Base-by-base conservation (phyloP, 2,797 vertebrate genomes). In the Heterohyrax brucei region DNA sequence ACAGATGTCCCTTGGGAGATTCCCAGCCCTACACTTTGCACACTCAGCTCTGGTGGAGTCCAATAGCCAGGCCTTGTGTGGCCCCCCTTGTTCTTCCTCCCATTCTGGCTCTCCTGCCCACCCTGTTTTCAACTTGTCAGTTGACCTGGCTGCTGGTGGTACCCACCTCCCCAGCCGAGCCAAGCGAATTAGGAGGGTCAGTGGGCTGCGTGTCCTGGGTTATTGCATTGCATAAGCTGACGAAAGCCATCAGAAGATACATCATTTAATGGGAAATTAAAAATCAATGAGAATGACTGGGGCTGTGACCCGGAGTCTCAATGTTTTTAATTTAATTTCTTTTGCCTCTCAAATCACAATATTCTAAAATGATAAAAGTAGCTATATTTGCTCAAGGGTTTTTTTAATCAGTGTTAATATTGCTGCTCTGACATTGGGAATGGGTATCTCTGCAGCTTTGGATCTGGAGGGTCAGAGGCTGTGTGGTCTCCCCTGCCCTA, bases 211-310 rank as follows among this genome's bases (percentile, higher is more conserved):
- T 7, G 70, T 89, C 92, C 62, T 44, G 75, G 88, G 96, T 97
- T 97, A 97, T 98, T 98, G 97, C 96, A 97, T 93, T 94, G 89
- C 96, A 92, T 93, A 95, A 95, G 94, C 97, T 97, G 98, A 97
- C 97, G 98, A 98, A 96, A 98, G 93, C 97, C 97, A 97, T 98
- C 97, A 96, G 96, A 97, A 98, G 97, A 97, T 81, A 82, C 30
- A 98, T 97, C 83, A 77, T 93, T 95, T 98, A 97, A 97, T 44
- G 87, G 79, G 97, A 98, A 97, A 98, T 98, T 97, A 97, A 98
- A 97, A 97, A 96, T 72, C 92, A 97, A 89, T 44, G 56, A 89
- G 95, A 97, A 96, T 53, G 62, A 87, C 89, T 3, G 0, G 33
- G 92, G 96, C 94, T 94, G 95, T 97, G 97, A 97, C 97, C 97